Conservation (phyloP, 2,797 vertebrate genomes). For the Amblyraja radiata region DNA sequence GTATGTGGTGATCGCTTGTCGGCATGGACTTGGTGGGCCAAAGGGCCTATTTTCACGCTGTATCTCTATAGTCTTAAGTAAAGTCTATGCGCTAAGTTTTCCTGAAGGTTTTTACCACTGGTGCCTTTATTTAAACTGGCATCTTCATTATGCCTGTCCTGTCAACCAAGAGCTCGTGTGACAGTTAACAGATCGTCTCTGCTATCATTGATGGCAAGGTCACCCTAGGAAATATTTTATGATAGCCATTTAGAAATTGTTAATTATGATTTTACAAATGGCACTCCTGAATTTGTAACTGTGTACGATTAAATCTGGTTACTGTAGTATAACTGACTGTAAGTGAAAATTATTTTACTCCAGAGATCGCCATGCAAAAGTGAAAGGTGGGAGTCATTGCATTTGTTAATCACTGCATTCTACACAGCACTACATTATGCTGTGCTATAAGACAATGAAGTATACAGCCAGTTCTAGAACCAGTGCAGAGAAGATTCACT, state of each 20-base stretch:
- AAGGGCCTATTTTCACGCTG: too few species aligned
- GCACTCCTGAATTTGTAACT: background rate
- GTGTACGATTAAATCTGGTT: conserved; percentile 8
- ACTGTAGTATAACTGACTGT: conserved; percentile 13
- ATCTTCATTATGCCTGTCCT: background rate
- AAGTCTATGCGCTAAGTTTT: background rate
- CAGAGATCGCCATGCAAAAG: background rate
- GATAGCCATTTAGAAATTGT: background rate
- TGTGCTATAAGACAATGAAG: background rate
- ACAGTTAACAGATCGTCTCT: background rate
- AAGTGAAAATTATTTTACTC: conserved; percentile 11
- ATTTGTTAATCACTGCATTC: background rate
- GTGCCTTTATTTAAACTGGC: background rate
- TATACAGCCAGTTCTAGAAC: background rate
- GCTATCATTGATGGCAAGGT: background rate
- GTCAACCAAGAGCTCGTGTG: background rate
- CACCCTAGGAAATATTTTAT: background rate
- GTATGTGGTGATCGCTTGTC: too few species aligned
- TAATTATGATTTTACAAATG: conserved; percentile 21
- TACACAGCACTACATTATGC: background rate
- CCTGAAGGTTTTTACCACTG: background rate
- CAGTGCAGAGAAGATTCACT: too few species aligned
- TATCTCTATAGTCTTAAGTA: too few species aligned
- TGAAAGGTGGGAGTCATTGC: background rate
- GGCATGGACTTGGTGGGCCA: too few species aligned